A percentile compares a stretch with the other conserved stretches of the same genome.
These are phyloP conservation scores for Pangasius mekongensis DNA, from an alignment of 2,797 vertebrate genomes.

Conservation along the genomic window DNA sequence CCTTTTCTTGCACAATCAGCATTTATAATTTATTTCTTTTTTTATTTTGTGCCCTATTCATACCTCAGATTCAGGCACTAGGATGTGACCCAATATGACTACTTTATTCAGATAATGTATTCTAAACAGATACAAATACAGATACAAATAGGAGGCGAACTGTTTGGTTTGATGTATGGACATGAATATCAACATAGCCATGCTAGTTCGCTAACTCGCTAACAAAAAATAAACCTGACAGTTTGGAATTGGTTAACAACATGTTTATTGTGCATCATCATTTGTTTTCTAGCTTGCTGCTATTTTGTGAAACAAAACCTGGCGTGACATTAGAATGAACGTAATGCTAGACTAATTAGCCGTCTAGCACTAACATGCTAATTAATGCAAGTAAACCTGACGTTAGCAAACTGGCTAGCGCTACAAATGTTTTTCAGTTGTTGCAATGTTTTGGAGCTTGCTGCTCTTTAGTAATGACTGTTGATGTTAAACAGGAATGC, in stretches of 20 bases:
- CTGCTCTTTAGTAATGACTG: neutral
- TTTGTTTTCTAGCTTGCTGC: neutral
- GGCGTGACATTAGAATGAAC: neutral
- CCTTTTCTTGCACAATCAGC: slow-evolving; percentile 68
- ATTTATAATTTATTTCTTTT: slow-evolving; percentile 60
- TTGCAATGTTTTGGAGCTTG: too few relatives aligned
- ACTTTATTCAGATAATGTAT: neutral
- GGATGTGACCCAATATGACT: neutral
- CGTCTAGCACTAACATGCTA: neutral
- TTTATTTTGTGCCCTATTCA: slow-evolving; percentile 62
- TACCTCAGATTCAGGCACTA: slow-evolving; percentile 35
- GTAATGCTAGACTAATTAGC: neutral
- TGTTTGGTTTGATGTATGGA: neutral
- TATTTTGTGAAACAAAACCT: too few relatives aligned
- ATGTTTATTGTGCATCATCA: neutral
- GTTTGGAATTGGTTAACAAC: neutral
- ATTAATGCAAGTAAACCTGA: neutral
- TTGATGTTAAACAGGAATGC: neutral
- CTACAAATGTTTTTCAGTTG: neutral
- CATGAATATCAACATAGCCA: neutral
- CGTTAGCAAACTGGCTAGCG: neutral
- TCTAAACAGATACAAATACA: neutral
- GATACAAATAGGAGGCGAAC: neutral
- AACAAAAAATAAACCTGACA: neutral
- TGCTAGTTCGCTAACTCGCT: neutral